Base-by-base conservation (phyloP, 2,113 vertebrate species). In the Protobothrops flavoviridis region DNA sequence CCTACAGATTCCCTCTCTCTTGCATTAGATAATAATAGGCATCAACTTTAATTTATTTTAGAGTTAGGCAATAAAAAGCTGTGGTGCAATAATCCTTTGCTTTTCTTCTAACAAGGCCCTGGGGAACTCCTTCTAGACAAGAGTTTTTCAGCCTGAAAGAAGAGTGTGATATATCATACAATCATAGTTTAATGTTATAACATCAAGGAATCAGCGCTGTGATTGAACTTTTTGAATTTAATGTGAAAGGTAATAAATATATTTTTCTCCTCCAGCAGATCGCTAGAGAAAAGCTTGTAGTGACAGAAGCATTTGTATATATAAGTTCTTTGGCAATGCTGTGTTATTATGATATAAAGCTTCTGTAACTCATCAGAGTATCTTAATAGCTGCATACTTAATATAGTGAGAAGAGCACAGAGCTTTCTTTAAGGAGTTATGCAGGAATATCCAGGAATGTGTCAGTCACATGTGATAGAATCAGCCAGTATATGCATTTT, bases 161-260 rank as follows among this genome's bases (percentile, higher is more conserved):
- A 48, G 48, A 96, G 59, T 0, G 0, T 85, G 94, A 90, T 33
- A 55, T 61, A 92, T 94, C 93, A 93, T 56, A 91, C 0, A 21
- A 20, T 93, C 29, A 2, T 17, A 86, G 94, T 94, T 52, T 86
- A 93, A 45, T 21, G 20, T 33, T 15, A 90, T 89, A 94, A 57
- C 64, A 59, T 48, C 43, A 53, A 39, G 48, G n/a, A 94, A 95
- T 95, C 87, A 94, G 69, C 92, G 92, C 92, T 93, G 86, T 85
- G 90, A 91, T 29, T 95, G 95, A 95, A 95, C 45, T 87, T 90
- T 94, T 92, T 69, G 57, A 94, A 92, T 93, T 88, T 92, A 92
- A 85, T 17, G 23, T 39, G 17, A 94, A 81, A 9, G 39, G 3
- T 33, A 50, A 50, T 56, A 53, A 93, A 57, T 88, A 69, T 74